Evolutionary conservation across 2,113 vertebrate species (phyloP), one percentile per base, ranked within the genome.

Genomic region (Leuciscus idus): DNA sequence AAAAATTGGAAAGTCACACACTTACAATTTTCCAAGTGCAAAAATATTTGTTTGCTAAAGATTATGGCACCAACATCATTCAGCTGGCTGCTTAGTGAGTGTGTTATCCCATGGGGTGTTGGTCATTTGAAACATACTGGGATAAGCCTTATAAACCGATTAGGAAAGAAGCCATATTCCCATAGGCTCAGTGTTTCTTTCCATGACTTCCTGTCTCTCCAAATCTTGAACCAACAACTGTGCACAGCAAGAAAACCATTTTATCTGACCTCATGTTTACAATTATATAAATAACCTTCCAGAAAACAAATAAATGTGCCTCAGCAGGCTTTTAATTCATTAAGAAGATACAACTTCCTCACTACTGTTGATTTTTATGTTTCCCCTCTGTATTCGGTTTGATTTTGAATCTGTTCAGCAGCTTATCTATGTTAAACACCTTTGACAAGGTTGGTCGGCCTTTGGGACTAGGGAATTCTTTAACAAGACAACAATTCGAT

Each of bases 361-460:
- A 89, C 90, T 90, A 86, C 89, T 81, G 89, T 90, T 85, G 89
- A 80, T 72, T 64, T 78, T 46, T 39, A 12, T 36, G 36, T 78
- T 50, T 33, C 64, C 77, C 46, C 52, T 62, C 76, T 21, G 55
- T 77, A 78, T 74, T 87, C 82, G 36, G 72, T 83, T 75, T 79
- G 84, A 39, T 84, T 74, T 43, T 72, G 66, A 57, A 89, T 86
- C 73, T 50, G 86, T 91, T 93, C 73, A 61, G 48, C 76, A 74
- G 90, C 92, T 95, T 95, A 94, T 95, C 93, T 92, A 88, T 90
- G 89, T 88, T 89, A 93, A 95, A 94, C 94, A 95, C 93, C 93
- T 94, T 94, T 91, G 86, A 81, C 86, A 82, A 83, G 90, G 89
- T 92, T 87, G 89, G 85, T 90, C 84, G 82, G 92, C 93, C 89